A percentile compares a stretch with the other conserved stretches of the same genome.
Conservation (phyloP, 2,888 invertebrate species). For the Hyles lineata region DNA sequence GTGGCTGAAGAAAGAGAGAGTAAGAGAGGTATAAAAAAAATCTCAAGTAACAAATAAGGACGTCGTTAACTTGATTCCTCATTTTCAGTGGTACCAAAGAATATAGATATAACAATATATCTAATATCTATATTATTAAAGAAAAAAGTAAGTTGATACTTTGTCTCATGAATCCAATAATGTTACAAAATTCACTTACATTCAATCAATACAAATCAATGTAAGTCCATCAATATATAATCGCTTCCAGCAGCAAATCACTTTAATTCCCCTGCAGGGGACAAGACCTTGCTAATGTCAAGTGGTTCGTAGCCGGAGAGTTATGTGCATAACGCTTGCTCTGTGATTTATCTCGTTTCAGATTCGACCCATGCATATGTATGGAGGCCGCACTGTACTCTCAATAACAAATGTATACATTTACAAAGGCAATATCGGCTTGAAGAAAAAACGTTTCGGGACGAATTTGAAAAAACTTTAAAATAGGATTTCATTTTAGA, state of each 20-base stretch:
- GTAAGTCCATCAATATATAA: background rate
- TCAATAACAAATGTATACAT: constrained; percentile 12
- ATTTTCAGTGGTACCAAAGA: too few species aligned
- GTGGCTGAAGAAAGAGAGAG: too few species aligned
- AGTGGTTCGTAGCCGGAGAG: constrained; percentile 73
- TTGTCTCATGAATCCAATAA: too few species aligned
- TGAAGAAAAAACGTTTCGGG: background rate
- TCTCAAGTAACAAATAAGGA: too few species aligned
- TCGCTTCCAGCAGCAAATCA: constrained; percentile 30
- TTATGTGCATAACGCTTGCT: constrained; percentile 77
- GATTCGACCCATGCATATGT: constrained; percentile 66
- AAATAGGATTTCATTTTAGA: background rate
- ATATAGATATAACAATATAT: too few species aligned
- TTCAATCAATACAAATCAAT: background rate
- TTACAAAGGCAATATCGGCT: background rate
- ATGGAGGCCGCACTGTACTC: constrained; percentile 45
- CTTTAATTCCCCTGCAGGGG: constrained; percentile 47
- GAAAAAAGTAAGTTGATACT: too few species aligned
- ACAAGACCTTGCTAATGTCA: constrained; percentile 75
- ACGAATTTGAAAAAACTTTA: background rate
- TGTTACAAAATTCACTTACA: too few species aligned
- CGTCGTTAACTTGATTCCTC: too few species aligned
- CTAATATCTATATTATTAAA: too few species aligned
- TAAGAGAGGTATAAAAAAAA: too few species aligned
- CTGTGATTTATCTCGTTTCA: constrained; percentile 75